Conservation (phyloP, 2,888 invertebrate species). For the Choristoneura rosaceana region DNA sequence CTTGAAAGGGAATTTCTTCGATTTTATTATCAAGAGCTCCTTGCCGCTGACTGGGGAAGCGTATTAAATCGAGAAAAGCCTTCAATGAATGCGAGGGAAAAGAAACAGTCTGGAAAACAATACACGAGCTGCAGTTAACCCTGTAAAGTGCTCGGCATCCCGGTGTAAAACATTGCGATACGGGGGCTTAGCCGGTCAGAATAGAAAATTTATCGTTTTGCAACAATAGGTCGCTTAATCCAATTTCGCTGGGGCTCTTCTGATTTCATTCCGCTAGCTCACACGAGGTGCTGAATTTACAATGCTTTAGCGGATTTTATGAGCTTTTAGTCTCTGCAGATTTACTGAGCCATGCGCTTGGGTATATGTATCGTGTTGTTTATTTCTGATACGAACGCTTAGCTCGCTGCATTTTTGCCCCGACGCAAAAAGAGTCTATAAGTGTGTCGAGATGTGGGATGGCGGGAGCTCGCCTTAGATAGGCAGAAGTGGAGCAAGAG, state of each 20-base stretch:
- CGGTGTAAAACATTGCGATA: conserved; percentile 61
- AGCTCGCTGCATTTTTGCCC: not conserved
- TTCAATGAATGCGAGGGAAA: conserved; percentile 40
- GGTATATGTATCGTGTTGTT: conserved; percentile 4
- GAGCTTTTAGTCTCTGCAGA: conserved; percentile 34
- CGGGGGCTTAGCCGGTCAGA: conserved; percentile 64
- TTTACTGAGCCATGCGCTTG: conserved; percentile 16
- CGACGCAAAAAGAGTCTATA: too few relatives aligned
- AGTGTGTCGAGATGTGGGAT: too few relatives aligned
- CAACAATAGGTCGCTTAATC: conserved; percentile 75
- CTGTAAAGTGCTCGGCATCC: conserved; percentile 46
- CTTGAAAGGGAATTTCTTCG: conserved; percentile 23
- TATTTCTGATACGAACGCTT: conserved; percentile 2
- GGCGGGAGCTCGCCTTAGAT: too few relatives aligned
- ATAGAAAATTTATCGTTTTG: conserved; percentile 75
- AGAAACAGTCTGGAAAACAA: conserved; percentile 46
- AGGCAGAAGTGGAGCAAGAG: too few relatives aligned
- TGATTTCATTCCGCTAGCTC: conserved; percentile 68
- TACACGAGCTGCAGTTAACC: conserved; percentile 46
- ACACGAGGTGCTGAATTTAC: conserved; percentile 53
- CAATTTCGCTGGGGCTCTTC: conserved; percentile 61
- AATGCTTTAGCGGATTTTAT: conserved; percentile 40
- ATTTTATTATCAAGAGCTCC: conserved; percentile 37
- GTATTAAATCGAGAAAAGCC: conserved; percentile 40
- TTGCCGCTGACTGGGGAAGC: conserved; percentile 14